phyloP scores from a whole-genome alignment of 2,888 invertebrate genomes.

The Cordilura impudica region DNA sequence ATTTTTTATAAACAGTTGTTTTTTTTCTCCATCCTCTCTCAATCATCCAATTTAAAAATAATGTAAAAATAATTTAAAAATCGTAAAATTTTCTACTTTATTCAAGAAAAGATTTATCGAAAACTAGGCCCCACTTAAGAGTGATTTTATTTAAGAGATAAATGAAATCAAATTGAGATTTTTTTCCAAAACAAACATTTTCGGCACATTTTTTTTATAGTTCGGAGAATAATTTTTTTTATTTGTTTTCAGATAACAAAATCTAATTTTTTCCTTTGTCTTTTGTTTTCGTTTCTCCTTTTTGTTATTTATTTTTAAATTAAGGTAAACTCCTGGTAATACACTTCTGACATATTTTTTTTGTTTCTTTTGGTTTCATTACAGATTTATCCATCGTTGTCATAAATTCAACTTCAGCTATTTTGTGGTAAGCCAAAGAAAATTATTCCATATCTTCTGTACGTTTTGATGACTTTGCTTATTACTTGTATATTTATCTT shows the following conservation, averaged over 20 bases:
- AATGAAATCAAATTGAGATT: conserved; percentile 39
- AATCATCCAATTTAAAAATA: neutral
- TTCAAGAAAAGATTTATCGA: neutral
- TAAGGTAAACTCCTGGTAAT: neutral
- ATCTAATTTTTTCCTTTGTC: neutral
- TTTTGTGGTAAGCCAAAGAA: conserved; percentile 37
- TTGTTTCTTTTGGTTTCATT: conserved; percentile 17
- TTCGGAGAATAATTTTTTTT: conserved; percentile 32
- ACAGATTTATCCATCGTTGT: conserved; percentile 9
- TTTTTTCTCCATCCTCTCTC: neutral
- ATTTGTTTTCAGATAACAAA: conserved; percentile 28
- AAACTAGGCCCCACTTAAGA: conserved; percentile 24
- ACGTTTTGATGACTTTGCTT: neutral
- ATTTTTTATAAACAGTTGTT: conserved; percentile 7
- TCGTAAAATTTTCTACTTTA: conserved; percentile 24
- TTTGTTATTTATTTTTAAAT: neutral
- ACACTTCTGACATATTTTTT: conserved; percentile 10
- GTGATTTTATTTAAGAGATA: conserved; percentile 53
- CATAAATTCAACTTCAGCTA: conserved; percentile 30
- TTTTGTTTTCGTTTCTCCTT: neutral
- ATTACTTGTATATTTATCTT: neutral
- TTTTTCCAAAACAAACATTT: conserved; percentile 11
- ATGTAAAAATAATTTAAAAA: conserved; percentile 12
- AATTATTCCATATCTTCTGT: conserved; percentile 9
- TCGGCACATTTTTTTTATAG: conserved; percentile 47